Conservation (phyloP, 2,113 vertebrate genomes). For the Sceloporus tristichus region DNA sequence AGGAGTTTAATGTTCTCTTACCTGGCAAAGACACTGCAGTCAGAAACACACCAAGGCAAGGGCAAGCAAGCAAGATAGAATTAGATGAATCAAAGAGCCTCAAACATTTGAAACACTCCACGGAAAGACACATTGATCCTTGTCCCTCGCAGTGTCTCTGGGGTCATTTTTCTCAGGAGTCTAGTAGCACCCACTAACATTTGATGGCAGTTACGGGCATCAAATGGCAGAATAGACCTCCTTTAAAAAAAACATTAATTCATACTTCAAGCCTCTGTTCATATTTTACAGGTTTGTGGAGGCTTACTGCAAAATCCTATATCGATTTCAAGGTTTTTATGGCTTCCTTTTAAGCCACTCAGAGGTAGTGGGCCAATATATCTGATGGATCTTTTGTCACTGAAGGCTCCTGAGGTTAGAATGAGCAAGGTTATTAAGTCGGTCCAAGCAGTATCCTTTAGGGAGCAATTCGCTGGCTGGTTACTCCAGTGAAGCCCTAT, state of each 20-base stretch:
- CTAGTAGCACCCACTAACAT: neutral
- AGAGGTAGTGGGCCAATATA: neutral
- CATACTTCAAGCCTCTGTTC: neutral
- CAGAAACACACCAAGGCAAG: neutral
- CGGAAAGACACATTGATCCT: neutral
- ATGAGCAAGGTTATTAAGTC: slow-evolving; percentile 35
- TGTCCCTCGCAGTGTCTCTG: neutral
- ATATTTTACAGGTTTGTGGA: slow-evolving; percentile 34
- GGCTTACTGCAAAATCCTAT: slow-evolving; percentile 10
- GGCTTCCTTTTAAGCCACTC: slow-evolving; percentile 35
- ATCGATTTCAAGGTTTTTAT: slow-evolving; percentile 43
- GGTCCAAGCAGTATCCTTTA: neutral
- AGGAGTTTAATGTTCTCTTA: no score
- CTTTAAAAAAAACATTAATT: neutral
- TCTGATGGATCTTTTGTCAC: slow-evolving; percentile 26
- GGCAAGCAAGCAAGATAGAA: no score
- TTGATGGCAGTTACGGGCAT: accelerated
- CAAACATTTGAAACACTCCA: neutral
- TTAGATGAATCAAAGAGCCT: neutral
- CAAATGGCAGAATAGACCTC: neutral
- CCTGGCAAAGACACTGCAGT: no score
- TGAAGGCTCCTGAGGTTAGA: neutral
- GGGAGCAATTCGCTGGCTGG: neutral
- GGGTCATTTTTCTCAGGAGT: neutral
- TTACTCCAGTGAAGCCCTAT: neutral